Percentiles rank a stretch among this genome's conserved stretches.
These are phyloP conservation scores for Neoscelio sp. DNA, from an alignment of 2,888 invertebrate species.

Conservation along the genomic window DNA sequence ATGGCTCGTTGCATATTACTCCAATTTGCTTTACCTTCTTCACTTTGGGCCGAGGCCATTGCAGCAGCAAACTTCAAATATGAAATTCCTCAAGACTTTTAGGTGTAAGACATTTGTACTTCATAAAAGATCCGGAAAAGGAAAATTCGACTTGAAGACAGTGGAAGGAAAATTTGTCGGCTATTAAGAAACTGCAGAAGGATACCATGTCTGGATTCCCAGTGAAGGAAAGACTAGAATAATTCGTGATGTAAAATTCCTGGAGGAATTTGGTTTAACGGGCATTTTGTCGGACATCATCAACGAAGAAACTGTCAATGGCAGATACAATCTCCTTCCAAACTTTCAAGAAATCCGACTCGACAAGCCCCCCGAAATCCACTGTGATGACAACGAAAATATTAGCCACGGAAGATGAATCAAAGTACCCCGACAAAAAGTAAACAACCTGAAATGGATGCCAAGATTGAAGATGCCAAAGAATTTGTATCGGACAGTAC, in stretches of 20 bases:
- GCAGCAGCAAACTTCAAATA: conserved; percentile 27
- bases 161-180: conserved; percentile 51
- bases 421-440: too few species aligned
- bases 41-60: conserved; percentile 58
- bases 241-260: conserved; percentile 53
- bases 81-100: conserved; percentile 66
- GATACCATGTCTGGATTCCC: conserved; percentile 51
- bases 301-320: background rate
- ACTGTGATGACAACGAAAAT: too few species aligned
- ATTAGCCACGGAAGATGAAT: too few species aligned
- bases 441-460: too few species aligned
- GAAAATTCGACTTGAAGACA: conserved; percentile 51
- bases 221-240: conserved; percentile 28
- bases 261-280: conserved; percentile 2
- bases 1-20: conserved; percentile 72
- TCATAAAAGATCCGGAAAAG: conserved; percentile 35
- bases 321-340: conserved; percentile 9
- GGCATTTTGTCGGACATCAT: background rate
- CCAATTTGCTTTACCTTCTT: conserved; percentile 61
- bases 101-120: conserved; percentile 58
- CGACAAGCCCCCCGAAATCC: too few species aligned
- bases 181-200: conserved; percentile 54
- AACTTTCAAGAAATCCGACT: too few species aligned
- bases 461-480: too few species aligned
- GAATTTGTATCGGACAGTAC: too few species aligned